These are phyloP conservation scores for Baryphthengus martii DNA, from an alignment of 2,113 vertebrate species.

Conservation along the genomic window DNA sequence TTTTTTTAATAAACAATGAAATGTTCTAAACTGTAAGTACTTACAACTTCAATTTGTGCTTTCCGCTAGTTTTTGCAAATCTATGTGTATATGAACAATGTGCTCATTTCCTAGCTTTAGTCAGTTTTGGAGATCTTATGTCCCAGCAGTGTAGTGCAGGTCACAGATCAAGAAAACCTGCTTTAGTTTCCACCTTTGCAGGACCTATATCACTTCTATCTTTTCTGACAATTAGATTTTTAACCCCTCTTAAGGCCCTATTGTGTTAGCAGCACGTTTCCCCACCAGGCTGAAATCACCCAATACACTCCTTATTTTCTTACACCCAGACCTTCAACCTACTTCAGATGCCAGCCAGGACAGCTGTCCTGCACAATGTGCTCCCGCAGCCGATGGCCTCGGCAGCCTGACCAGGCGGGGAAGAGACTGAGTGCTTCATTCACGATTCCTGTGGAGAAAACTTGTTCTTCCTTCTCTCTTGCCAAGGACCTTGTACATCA, in stretches of 20 bases:
- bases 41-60: neutral
- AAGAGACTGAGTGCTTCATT: neutral
- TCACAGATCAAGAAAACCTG: neutral
- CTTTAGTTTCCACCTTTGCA: neutral
- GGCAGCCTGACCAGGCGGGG: neutral
- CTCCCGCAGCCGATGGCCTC: neutral
- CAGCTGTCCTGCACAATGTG: neutral
- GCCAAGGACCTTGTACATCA: neutral
- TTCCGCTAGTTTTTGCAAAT: neutral
- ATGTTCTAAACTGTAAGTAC: neutral
- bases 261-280: neutral
- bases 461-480: neutral
- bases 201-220: accelerated
- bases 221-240: neutral
- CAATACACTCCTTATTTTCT: neutral
- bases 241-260: neutral
- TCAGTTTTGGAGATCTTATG: neutral
- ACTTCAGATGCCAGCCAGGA: neutral
- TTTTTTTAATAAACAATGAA: neutral
- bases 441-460: neutral
- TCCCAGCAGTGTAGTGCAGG: neutral
- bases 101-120: neutral
- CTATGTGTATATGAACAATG: neutral
- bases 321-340: neutral
- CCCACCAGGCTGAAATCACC: neutral